Evolutionary conservation across 2,113 vertebrate genomes (phyloP).

Genomic region (Asarcornis scutulata): DNA sequence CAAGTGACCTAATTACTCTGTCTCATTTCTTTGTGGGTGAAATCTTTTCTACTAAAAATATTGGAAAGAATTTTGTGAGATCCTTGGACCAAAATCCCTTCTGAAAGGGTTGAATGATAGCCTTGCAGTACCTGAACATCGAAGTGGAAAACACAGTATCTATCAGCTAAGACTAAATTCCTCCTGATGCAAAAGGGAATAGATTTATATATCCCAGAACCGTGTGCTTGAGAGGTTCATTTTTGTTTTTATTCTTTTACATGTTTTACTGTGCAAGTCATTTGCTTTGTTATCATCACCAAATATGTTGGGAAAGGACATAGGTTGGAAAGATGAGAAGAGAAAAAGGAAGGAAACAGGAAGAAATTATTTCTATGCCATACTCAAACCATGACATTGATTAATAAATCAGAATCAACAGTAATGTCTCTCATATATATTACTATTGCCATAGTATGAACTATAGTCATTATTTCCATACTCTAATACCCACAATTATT

Average conservation of each 20-base stretch:
- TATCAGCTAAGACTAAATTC: background rate
- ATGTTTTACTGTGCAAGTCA: background rate
- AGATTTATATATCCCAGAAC: background rate
- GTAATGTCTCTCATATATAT: background rate
- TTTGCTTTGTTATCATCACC: background rate
- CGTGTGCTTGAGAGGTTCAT: background rate
- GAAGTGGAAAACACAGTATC: background rate
- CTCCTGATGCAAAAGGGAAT: background rate
- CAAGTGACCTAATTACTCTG: background rate
- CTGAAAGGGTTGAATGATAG: background rate
- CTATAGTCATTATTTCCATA: background rate
- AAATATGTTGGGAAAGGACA: background rate
- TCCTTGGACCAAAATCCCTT: background rate
- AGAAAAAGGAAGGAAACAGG: background rate
- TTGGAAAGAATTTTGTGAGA: background rate
- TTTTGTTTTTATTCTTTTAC: background rate
- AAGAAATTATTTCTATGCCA: background rate
- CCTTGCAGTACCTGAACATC: background rate
- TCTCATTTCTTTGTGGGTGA: background rate
- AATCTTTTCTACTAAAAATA: background rate
- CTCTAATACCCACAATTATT: background rate
- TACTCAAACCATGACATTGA: background rate
- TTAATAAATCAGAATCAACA: background rate
- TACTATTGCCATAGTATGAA: background rate
- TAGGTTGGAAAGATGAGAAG: background rate